Conservation (phyloP, 2,113 vertebrate species). For the Mandrillus leucophaeus region DNA sequence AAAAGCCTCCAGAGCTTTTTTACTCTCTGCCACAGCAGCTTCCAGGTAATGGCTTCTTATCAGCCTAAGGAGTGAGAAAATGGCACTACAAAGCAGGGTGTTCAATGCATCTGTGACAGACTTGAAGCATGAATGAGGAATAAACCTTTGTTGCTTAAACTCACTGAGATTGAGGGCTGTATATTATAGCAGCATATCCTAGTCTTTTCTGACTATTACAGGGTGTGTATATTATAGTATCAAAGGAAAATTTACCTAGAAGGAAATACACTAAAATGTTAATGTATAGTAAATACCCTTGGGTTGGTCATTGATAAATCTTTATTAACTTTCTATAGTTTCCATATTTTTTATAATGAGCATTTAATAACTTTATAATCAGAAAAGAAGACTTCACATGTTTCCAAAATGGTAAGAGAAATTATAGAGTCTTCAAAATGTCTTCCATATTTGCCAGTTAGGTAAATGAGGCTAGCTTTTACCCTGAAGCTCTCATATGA, state of each 20-base stretch:
- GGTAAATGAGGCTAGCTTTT: constrained; percentile 7
- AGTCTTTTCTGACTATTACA: not conserved
- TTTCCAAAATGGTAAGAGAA: constrained; percentile 38
- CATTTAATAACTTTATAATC: constrained; percentile 10
- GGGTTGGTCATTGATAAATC: not conserved
- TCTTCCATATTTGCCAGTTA: constrained; percentile 23
- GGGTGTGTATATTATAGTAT: not conserved
- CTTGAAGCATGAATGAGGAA: not conserved
- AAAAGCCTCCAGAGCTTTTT: not conserved
- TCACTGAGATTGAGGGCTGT: not conserved
- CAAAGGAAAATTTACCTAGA: not conserved
- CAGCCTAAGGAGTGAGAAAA: not conserved
- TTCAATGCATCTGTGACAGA: not conserved
- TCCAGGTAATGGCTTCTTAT: not conserved
- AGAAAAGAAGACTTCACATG: not conserved
- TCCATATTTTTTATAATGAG: not conserved
- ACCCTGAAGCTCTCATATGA: not conserved
- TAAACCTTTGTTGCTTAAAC: not conserved
- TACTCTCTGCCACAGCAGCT: not conserved
- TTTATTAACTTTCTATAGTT: not conserved
- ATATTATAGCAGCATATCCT: not conserved
- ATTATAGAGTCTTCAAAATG: not conserved
- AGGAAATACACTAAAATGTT: not conserved
- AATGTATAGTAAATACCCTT: not conserved
- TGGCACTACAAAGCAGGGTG: not conserved